Evolutionary conservation across 2,113 vertebrate species (phyloP).

Genomic region (Callithrix jacchus): DNA sequence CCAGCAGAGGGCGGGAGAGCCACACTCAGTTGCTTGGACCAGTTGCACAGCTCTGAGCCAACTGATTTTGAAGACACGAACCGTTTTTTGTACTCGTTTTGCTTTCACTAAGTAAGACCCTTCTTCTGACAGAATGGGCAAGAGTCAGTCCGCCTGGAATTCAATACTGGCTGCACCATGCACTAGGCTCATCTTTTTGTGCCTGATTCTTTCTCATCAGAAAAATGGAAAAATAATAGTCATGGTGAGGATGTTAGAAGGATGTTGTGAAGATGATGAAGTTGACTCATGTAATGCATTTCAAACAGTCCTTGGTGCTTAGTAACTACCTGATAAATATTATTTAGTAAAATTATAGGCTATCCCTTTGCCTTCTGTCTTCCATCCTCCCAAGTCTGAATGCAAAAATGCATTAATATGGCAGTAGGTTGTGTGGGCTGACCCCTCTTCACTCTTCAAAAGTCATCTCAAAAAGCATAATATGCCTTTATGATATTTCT

Average conservation of each 20-base stretch:
- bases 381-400: neutral
- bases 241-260: neutral
- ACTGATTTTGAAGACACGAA: neutral
- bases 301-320: neutral
- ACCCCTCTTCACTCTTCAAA: neutral
- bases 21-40: neutral
- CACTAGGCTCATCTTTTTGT: neutral
- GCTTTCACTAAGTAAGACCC: neutral
- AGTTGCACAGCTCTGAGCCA: neutral
- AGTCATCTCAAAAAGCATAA: neutral
- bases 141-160: neutral
- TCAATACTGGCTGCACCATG: neutral
- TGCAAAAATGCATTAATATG: neutral
- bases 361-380: neutral
- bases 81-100: neutral
- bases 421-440: neutral
- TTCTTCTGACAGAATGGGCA: neutral
- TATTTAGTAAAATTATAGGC: neutral
- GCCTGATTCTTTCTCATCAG: neutral
- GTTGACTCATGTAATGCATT: neutral
- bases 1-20: conserved; percentile 62
- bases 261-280: neutral
- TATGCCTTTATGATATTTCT: neutral
- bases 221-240: neutral
- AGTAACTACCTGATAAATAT: neutral